Evolutionary conservation across 2,797 vertebrate genomes (phyloP).

Genomic region (Gobio occitaniae): DNA sequence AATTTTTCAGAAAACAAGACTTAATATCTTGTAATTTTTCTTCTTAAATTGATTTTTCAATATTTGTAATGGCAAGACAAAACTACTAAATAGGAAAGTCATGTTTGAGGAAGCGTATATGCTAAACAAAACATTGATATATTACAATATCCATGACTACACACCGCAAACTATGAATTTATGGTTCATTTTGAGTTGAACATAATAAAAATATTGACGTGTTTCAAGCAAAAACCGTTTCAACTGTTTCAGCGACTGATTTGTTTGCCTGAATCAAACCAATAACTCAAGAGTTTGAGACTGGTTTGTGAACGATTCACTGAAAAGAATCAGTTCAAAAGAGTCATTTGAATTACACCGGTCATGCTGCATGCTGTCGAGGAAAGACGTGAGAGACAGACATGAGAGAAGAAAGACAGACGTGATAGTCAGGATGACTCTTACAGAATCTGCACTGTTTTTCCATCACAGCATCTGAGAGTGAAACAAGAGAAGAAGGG

Average conservation of each 20-base stretch:
- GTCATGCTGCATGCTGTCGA: conserved; percentile 14
- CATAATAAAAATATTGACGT: too few relatives aligned
- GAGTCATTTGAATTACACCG: not conserved
- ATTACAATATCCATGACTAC: not conserved
- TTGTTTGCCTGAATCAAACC: not conserved
- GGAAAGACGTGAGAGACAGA: conserved; percentile 53
- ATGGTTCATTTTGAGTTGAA: not conserved
- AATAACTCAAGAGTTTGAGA: not conserved
- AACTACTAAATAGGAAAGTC: not conserved
- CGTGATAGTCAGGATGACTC: conserved; percentile 2
- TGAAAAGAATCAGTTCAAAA: not conserved
- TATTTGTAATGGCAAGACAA: not conserved
- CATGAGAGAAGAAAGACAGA: conserved; percentile 47
- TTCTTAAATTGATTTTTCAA: not conserved
- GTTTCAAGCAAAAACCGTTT: too few relatives aligned
- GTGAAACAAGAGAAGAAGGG: not conserved
- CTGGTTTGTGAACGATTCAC: not conserved
- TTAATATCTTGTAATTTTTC: not conserved
- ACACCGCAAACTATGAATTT: not conserved
- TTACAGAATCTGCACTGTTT: conserved; percentile 47
- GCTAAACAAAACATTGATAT: not conserved
- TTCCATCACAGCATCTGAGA: conserved; percentile 34
- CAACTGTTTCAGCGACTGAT: too few relatives aligned
- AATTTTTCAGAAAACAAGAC: not conserved
- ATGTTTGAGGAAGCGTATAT: not conserved